Base-by-base conservation (phyloP, 2,113 vertebrate genomes). In the Corynorhinus townsendii region DNA sequence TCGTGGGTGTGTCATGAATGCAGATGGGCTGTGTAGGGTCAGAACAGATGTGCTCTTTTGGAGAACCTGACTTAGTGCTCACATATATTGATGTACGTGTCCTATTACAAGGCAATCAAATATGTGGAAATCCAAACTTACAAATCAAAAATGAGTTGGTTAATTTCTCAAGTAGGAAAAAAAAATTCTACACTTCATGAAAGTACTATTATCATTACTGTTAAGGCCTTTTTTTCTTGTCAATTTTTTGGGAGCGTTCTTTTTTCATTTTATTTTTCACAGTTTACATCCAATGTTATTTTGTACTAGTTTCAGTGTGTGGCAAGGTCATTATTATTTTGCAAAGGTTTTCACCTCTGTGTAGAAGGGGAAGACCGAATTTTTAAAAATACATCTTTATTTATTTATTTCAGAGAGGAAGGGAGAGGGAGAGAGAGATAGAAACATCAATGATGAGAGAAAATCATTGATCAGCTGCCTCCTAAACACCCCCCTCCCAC, bases 1-100 rank as follows among this genome's bases (percentile, higher is more conserved):
- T 33, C 0, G 0, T 1, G 15, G 40, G 33, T 15, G 11, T 35
- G 7, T 66, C 40, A 0, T 3, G 10, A 26, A 28, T 14, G 9
- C 56, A 33, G 68, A 16, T 0, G 35, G 11, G 19, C 26, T 4
- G 4, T 35, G 43, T 10, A 30, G 14, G 30, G 43, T 38, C 28
- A 47, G 59, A 66, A 28, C 3, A 17, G 33, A 20, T 17, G n/a
- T 3, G 0, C 11, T 86, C n/a, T 52, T 66, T 11, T 0, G 0
- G 19, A 10, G 5, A 30, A 5, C 9, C 43, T 24, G 11, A 8
- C 33, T 73, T 22, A 0, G 15, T 20, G 33, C 11, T 66, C 52
- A 17, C 35, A 11, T 14, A 6, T 28, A 30, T 47, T 54, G 12
- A 45, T 43, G 30, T 68, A 45, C 20, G n/a, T 43, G 24, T 59